Base-by-base conservation (phyloP, 2,113 vertebrate species). In the Oreochromis spilurus region DNA sequence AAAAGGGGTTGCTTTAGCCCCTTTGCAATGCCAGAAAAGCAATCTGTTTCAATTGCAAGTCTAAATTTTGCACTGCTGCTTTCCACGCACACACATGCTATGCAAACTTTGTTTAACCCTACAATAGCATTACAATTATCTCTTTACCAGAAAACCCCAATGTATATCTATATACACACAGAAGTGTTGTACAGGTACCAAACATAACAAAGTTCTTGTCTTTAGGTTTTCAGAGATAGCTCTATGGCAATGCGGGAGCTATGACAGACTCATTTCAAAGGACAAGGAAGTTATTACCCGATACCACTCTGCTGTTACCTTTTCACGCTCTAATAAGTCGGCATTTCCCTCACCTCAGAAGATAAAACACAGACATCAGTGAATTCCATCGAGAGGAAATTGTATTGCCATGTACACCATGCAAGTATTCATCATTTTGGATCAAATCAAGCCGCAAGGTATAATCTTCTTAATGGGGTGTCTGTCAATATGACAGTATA, bases 191-290 rank as follows among this genome's bases (percentile, higher is more conserved):
- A 14, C 12, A 70, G 36, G 75, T 70, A 58, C 53, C 19, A 80
- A 79, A 81, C 65, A 87, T 83, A 77, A 80, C 65, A 83, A 83
- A 85, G 81, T 86, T 88, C 85, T 93, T 58, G 72, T 85, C 79
- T 60, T 81, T 86, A 75, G 84, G 50, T 90, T 89, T 81, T 90
- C 26, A 40, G 43, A 88, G 48, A 92, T 85, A 48, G 84, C 83
- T 83, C 83, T 83, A 58, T 34, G 52, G 81, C 38, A 82, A 78
- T 36, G 57, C 31, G 3, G 40, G 19, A 53, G 77, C 89, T 58
- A 82, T 94, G 94, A 95, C 93, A 95, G 90, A 87, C 89, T 93
- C 86, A 94, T 95, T 95, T 96, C 83, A 91, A 82, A 94, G 93
- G 93, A 95, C 92, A 93, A 89, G 89, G 82, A 93, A 88, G 91